phyloP scores from a whole-genome alignment of 2,113 vertebrate species.

The Cepphus grylle region DNA sequence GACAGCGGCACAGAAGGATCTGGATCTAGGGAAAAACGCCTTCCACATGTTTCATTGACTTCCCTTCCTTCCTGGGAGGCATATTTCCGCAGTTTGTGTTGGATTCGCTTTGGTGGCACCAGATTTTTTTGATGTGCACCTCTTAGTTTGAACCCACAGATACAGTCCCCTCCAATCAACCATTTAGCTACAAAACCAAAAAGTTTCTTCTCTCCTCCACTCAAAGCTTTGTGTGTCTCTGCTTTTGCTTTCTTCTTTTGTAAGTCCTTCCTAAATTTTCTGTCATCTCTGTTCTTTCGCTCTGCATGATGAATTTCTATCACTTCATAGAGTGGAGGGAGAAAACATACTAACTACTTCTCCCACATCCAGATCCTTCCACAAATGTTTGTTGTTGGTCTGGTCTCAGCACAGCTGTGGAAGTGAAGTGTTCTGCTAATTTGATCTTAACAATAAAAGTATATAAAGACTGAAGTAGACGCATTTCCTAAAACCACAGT shows the following conservation, averaged over 20 bases:
- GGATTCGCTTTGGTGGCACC: neutral
- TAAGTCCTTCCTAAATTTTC: neutral
- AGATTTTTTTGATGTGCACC: neutral
- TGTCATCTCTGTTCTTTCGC: neutral
- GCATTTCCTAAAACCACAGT: neutral
- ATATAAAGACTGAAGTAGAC: neutral
- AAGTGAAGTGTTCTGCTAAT: neutral
- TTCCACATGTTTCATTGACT: neutral
- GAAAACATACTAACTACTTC: neutral
- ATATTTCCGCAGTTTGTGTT: neutral
- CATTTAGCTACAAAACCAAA: neutral
- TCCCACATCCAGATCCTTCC: neutral
- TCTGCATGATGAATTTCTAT: neutral
- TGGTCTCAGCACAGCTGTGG: neutral
- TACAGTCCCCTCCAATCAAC: neutral
- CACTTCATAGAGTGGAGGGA: neutral
- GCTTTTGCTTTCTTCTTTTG: neutral
- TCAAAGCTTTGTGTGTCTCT: neutral
- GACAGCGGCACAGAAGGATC: neutral
- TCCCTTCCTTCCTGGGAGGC: neutral
- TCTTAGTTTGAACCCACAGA: neutral
- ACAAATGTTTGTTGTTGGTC: neutral
- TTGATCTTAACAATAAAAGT: neutral
- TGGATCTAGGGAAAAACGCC: neutral
- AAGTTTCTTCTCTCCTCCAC: neutral